These are phyloP conservation scores for Leptopterna dolabrata DNA, from an alignment of 2,888 invertebrate species.

Conservation along the genomic window DNA sequence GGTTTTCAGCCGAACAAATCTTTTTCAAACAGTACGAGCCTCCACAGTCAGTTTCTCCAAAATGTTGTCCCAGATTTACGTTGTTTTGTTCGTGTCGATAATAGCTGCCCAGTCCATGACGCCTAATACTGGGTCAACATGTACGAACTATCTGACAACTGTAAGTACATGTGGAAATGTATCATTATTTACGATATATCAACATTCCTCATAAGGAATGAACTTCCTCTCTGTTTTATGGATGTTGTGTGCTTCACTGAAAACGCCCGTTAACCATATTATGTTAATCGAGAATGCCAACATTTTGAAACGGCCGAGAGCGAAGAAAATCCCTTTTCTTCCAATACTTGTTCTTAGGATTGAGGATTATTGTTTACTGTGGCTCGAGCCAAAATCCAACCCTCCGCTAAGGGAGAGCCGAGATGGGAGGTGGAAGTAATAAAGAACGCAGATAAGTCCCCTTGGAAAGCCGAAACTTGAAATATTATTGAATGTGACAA, in stretches of 20 bases:
- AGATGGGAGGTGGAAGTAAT: background rate
- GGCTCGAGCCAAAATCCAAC: background rate
- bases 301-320: no score
- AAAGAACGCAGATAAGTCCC: conserved; percentile 8
- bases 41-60: no score
- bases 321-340: no score
- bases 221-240: no score
- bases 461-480: conserved; percentile 7
- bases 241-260: no score
- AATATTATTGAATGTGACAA: conserved; percentile 11
- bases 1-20: no score
- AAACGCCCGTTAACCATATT: no score
- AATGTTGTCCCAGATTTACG: background rate
- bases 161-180: no score
- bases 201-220: no score
- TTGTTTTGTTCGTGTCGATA: background rate
- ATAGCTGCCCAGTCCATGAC: background rate
- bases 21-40: no score
- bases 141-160: background rate
- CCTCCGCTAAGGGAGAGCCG: background rate
- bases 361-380: background rate
- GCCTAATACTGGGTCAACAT: background rate
- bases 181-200: no score
- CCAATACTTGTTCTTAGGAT: background rate
- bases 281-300: no score